Evolutionary conservation across 2,113 vertebrate species (phyloP), one percentile per base, ranked within the genome.

Genomic region (Puffinus mauretanicus): DNA sequence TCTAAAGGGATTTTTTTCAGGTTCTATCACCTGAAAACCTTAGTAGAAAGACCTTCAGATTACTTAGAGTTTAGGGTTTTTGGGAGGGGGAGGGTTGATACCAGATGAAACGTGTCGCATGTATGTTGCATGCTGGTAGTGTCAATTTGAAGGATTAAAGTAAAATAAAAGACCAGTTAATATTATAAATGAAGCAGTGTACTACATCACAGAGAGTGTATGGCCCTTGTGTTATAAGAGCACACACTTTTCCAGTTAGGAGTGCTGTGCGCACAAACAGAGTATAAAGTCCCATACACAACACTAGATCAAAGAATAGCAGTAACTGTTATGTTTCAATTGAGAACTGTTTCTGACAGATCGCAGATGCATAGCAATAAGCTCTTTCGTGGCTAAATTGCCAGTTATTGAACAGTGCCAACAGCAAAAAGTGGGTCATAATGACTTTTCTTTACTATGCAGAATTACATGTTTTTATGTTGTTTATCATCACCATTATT

Each of bases 341-440:
- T 86, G 94, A 84, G 88, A 97, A 84, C 94, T 97, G 86, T 96
- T 97, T 95, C 88, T 96, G 96, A 97, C 75, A 91, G 78, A 84
- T 88, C 47, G 10, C 96, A 96, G 90, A 93, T 92, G 91, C 86
- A 7, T 13, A 76, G 92, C 91, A 90, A 58, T 82, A 82, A 93
- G 90, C 72, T 94, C 88, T 76, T 95, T 96, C 4, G 0, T 93
- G 86, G 67, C 94, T 95, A 80, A 93, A 44, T 60, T 95, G 90
- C 89, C 81, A 80, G 86, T 88, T 96, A 82, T 86, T 96, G 96
- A 97, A 40, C 82, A 86, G 88, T 94, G 86, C 96, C 96, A 96
- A 8, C 81, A 90, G 75, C 84, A 93, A 94, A 89, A 96, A 86
- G 61, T 54, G 46, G 82, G 22, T 92, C 86, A 32, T 61, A 55